Evolutionary conservation across 1,140 invertebrate genomes (phyloP).

Genomic region (Drosophila busckii): DNA sequence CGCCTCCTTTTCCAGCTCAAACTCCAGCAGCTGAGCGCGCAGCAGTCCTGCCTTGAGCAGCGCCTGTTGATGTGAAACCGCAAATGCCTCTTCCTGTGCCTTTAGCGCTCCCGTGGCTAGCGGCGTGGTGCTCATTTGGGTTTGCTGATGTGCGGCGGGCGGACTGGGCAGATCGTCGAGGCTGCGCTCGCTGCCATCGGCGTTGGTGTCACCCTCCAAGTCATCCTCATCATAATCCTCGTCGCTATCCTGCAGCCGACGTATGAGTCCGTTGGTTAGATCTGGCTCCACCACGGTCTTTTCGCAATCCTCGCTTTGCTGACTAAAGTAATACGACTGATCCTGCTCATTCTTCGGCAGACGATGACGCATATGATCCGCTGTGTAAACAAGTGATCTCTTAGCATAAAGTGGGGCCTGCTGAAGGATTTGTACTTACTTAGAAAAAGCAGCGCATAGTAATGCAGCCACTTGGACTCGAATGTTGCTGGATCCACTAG

Average conservation of each 20-base stretch:
- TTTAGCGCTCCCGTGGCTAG: constrained; percentile 50
- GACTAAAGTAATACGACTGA: constrained; percentile 71
- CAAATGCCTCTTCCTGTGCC: constrained; percentile 52
- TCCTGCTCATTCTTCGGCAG: constrained; percentile 73
- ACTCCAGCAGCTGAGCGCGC: constrained; percentile 49
- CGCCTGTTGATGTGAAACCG: constrained; percentile 48
- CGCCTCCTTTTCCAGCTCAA: constrained; percentile 64
- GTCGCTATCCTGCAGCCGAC: constrained; percentile 70
- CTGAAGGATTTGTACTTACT: constrained; percentile 45
- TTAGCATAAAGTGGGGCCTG: background rate
- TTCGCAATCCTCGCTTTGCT: constrained; percentile 72
- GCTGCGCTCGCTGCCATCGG: constrained; percentile 51
- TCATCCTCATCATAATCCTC: constrained; percentile 76
- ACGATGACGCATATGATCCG: constrained; percentile 76
- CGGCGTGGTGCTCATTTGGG: constrained; percentile 57
- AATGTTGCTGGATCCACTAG: constrained; percentile 70
- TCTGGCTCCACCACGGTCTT: constrained; percentile 75
- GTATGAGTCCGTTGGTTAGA: constrained; percentile 70
- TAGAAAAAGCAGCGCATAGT: constrained; percentile 71
- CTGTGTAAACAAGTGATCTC: constrained; percentile 33
- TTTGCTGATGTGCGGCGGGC: constrained; percentile 67
- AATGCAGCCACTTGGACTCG: constrained; percentile 78
- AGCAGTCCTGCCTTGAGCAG: constrained; percentile 52
- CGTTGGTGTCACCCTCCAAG: constrained; percentile 49
- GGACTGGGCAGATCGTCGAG: constrained; percentile 56